Conservation (phyloP, 2,113 vertebrate species). For the Lepisosteus oculatus region DNA sequence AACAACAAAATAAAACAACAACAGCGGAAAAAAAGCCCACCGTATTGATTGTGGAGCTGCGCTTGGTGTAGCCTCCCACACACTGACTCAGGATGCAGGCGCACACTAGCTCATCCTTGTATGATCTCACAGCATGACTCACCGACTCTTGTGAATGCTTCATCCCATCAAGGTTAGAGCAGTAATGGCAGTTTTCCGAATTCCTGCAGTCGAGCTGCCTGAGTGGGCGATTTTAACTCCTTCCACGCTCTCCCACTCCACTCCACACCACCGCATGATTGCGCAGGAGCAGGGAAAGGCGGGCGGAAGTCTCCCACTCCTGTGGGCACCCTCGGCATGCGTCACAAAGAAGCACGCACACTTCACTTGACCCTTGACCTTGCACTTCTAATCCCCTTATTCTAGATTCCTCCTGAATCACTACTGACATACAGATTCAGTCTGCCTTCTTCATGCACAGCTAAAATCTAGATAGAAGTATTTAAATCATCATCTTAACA, state of each 20-base stretch:
- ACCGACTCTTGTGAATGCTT: slow-evolving; percentile 45
- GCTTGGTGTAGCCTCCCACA: slow-evolving; percentile 42
- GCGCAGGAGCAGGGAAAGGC: too few relatives aligned
- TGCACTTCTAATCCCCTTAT: too few relatives aligned
- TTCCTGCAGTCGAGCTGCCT: slow-evolving; percentile 15
- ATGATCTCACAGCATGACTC: slow-evolving; percentile 46
- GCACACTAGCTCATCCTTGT: slow-evolving; percentile 33
- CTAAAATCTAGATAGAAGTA: too few relatives aligned
- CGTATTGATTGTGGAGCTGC: slow-evolving; percentile 31
- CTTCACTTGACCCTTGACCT: too few relatives aligned
- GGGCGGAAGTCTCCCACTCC: not conserved
- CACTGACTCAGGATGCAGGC: slow-evolving; percentile 37
- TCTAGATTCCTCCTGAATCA: not conserved
- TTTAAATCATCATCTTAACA: too few relatives aligned
- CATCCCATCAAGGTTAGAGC: slow-evolving; percentile 28
- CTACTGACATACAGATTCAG: not conserved
- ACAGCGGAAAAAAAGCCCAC: too few relatives aligned
- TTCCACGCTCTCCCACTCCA: not conserved
- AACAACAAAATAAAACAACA: too few relatives aligned
- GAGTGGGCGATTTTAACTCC: slow-evolving; percentile 24
- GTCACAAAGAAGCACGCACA: not conserved
- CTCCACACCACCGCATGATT: too few relatives aligned
- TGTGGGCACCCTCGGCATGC: not conserved
- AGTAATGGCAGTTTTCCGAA: slow-evolving; percentile 35
- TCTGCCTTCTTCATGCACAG: not conserved